Conservation (phyloP, 2,113 vertebrate genomes). For the Paracanthobrama guichenoti region DNA sequence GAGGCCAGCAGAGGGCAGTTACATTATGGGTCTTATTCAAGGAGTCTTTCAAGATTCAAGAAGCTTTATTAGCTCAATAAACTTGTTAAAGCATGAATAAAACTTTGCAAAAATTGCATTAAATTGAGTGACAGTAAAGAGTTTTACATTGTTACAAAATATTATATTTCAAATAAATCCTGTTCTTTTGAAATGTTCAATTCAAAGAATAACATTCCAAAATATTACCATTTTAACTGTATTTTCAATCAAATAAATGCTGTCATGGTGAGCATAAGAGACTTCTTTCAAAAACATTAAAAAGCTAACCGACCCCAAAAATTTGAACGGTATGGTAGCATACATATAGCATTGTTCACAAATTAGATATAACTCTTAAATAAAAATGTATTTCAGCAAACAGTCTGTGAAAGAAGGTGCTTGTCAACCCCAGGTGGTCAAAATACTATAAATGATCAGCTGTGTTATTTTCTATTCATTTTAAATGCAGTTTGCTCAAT, state of each 20-base stretch:
- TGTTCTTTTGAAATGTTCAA: background rate
- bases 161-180: no score
- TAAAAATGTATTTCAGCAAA: background rate
- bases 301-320: background rate
- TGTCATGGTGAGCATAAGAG: background rate
- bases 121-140: background rate
- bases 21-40: background rate
- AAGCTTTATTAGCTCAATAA: background rate
- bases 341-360: background rate
- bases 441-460: background rate
- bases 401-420: background rate
- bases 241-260: background rate
- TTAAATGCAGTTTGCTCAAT: background rate
- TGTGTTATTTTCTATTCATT: background rate
- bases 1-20: constrained; percentile 27
- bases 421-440: background rate
- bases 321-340: background rate
- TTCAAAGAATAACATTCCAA: background rate
- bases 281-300: background rate
- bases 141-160: background rate
- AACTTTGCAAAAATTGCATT: background rate
- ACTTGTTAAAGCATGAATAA: background rate
- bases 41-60: background rate
- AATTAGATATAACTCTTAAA: background rate
- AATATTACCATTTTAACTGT: background rate